Base-by-base conservation (phyloP, 2,113 vertebrate genomes). In the Sturnira hondurensis region DNA sequence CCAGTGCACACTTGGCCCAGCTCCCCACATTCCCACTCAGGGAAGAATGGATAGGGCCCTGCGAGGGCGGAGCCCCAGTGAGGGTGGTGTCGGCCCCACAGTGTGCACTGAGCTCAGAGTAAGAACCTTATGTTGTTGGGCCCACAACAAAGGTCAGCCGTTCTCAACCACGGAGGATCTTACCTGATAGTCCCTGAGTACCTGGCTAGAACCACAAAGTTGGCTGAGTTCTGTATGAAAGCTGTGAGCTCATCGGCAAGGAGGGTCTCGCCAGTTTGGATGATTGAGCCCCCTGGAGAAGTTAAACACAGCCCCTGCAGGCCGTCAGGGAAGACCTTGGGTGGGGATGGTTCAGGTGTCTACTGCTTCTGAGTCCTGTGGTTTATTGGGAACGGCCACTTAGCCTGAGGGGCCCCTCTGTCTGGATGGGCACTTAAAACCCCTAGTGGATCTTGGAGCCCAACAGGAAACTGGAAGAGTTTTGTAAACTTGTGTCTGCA, bases 381-480 rank as follows among this genome's bases (percentile, higher is more conserved):
- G 28, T 43, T n/a, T 38, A 13, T 19, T 81, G 31, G 14, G 31
- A 8, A 10, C 0, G 4, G 33, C 7, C 13, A 16, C 9, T 0
- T n/a, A 31, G 26, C 28, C 58, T 47, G 41, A 36, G 10, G 1
- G 24, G 2, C 3, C 33, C 16, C 54, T 52, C 61, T 86, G 9
- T 77, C 28, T 33, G 61, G 31, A 31, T 63, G 31, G 17, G 11
- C 45, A 20, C 12, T 63, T 68, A 63, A 41, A 20, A 20, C 6
- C 33, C 50, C 10, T 17, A 10, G 13, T 47, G 14, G 36, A 12
- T 61, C 70, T 47, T 5, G 1, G 15, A 20, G 28, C 11, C 9
- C 4, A 33, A 6, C 8, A 26, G 67, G 74, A 81, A 82, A 63
- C 33, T 3, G 4, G 67, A 50, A 80, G 87, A 65, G 33, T 20